Evolutionary conservation across 2,113 vertebrate genomes (phyloP).

Genomic region (Erythrocercus mccallii): DNA sequence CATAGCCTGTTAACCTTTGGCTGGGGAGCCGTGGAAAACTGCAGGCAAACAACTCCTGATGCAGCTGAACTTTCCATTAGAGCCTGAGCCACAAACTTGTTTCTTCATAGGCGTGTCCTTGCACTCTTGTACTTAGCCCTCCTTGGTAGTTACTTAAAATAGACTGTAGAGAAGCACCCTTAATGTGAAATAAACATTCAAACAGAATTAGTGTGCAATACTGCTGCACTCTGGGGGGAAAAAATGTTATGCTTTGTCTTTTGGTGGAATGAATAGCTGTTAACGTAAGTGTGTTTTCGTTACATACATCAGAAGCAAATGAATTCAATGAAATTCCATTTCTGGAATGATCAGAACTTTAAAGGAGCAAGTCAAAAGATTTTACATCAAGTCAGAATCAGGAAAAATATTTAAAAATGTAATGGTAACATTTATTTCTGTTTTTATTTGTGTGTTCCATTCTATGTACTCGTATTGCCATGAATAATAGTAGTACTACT

Average conservation of each 20-base stretch:
- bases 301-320: background rate
- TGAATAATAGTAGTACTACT: background rate
- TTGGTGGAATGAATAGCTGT: background rate
- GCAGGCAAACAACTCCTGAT: background rate
- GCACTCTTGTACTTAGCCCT: background rate
- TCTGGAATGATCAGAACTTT: background rate
- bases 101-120: background rate
- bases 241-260: background rate
- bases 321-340: background rate
- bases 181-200: background rate
- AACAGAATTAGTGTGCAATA: background rate
- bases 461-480: background rate
- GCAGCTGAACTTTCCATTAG: background rate
- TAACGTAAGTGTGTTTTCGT: background rate
- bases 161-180: background rate
- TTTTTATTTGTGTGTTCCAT: background rate
- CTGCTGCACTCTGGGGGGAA: fast-evolving
- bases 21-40: background rate
- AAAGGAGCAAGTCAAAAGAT: background rate
- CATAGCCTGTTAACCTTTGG: background rate
- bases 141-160: background rate
- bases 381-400: background rate
- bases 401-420: background rate
- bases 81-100: background rate
- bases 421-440: background rate